Percentiles rank a stretch among this genome's conserved stretches.
phyloP scores from a whole-genome alignment of 2,113 vertebrate genomes.

The Jacana jacana region DNA sequence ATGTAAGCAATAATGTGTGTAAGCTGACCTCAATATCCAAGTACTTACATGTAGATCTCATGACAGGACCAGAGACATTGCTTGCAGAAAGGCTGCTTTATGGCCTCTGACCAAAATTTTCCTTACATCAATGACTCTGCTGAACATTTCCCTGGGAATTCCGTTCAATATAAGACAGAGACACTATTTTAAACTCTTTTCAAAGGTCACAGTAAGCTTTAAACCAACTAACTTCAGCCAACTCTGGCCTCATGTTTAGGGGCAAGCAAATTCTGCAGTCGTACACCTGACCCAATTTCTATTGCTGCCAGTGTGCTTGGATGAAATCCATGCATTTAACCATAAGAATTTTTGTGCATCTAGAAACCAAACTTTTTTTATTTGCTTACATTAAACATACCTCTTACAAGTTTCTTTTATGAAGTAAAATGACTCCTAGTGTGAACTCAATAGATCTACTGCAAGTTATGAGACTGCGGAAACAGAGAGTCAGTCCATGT shows the following conservation, averaged over 20 bases:
- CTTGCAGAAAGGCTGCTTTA: background rate
- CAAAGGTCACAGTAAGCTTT: background rate
- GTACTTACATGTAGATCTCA: background rate
- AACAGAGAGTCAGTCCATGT: background rate
- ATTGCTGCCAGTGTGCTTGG: background rate
- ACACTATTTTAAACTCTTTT: background rate
- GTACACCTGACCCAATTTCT: background rate
- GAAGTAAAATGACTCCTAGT: background rate
- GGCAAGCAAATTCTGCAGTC: background rate
- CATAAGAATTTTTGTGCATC: background rate
- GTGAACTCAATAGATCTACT: background rate
- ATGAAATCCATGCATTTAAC: background rate
- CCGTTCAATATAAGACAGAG: background rate
- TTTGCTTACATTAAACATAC: background rate
- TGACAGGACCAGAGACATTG: background rate
- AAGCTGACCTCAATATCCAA: background rate
- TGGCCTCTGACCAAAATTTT: background rate
- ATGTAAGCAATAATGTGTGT: background rate
- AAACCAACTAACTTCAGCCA: background rate
- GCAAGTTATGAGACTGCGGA: background rate
- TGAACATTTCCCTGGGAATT: background rate
- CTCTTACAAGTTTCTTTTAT: background rate
- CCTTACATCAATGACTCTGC: background rate
- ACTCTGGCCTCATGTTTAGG: background rate
- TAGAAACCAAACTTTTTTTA: background rate